Evolutionary conservation across 2,888 invertebrate genomes (phyloP).

Genomic region (Phragmatobia fuliginosa): DNA sequence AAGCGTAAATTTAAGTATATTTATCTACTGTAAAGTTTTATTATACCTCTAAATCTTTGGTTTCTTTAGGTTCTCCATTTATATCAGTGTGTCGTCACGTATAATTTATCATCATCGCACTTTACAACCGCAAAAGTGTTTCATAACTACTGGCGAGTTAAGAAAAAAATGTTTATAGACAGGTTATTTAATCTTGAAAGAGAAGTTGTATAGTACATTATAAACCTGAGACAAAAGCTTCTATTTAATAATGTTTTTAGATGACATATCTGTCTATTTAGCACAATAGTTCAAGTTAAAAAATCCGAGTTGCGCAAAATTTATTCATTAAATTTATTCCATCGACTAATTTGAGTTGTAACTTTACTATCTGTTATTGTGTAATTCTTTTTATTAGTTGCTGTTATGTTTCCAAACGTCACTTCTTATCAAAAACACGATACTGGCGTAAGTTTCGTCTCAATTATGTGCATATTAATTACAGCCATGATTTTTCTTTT

Average conservation of each 20-base stretch:
- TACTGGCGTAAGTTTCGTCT: constrained; percentile 6
- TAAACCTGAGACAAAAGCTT: background rate
- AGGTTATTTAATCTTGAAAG: background rate
- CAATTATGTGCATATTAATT: constrained; percentile 28
- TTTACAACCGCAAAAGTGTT: background rate
- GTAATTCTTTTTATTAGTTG: constrained; percentile 16
- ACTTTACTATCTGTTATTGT: background rate
- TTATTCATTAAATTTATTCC: background rate
- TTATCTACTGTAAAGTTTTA: constrained; percentile 2
- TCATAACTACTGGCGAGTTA: background rate
- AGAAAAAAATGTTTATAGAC: no score
- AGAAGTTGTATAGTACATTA: background rate
- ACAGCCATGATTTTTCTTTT: constrained; percentile 22
- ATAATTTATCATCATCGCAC: constrained; percentile 5
- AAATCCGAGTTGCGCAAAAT: background rate
- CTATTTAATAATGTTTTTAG: background rate
- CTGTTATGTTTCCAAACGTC: constrained; percentile 2
- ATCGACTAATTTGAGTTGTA: background rate
- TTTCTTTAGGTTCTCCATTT: background rate
- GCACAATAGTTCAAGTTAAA: background rate
- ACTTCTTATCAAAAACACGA: constrained; percentile 14
- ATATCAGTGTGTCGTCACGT: constrained; percentile 1
- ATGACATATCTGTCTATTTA: background rate
- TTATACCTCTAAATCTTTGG: background rate
- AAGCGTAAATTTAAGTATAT: constrained; percentile 13